phyloP scores from a whole-genome alignment of 2,113 vertebrate genomes.

The Tragulus kanchil region DNA sequence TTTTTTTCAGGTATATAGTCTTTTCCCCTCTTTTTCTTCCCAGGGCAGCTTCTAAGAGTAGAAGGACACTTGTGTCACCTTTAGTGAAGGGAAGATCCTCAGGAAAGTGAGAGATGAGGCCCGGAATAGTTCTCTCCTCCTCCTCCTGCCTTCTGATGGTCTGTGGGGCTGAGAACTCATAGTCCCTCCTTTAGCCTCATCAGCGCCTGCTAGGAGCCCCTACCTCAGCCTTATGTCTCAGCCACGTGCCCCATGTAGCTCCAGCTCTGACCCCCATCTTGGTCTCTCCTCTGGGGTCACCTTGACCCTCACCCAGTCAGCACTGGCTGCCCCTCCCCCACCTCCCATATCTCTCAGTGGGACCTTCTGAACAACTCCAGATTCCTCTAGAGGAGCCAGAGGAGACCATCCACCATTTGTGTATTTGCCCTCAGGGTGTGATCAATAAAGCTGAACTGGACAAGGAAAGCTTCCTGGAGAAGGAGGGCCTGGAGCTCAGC shows the following conservation, averaged over 20 bases:
- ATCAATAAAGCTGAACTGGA: neutral
- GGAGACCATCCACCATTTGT: fast-evolving
- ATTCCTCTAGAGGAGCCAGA: neutral
- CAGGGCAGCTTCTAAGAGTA: neutral
- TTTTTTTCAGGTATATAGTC: neutral
- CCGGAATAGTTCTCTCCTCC: neutral
- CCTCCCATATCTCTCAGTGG: neutral
- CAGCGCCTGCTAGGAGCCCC: neutral
- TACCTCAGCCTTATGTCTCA: neutral
- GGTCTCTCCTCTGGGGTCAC: neutral
- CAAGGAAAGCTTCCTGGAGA: neutral
- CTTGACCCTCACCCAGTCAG: neutral
- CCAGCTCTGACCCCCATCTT: fast-evolving
- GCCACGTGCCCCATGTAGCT: neutral
- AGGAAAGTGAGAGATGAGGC: neutral
- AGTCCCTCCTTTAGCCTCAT: neutral
- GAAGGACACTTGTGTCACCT: neutral
- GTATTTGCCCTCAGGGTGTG: neutral
- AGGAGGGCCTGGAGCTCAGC: neutral
- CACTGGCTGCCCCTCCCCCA: neutral
- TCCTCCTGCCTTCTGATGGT: neutral
- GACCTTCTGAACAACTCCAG: neutral
- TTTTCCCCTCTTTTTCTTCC: neutral
- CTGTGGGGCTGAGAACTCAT: neutral
- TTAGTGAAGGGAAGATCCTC: neutral